A percentile compares a stretch with the other conserved stretches of the same genome.
Conservation (phyloP, 1,140 invertebrate genomes). For the Drosophila watanabei region DNA sequence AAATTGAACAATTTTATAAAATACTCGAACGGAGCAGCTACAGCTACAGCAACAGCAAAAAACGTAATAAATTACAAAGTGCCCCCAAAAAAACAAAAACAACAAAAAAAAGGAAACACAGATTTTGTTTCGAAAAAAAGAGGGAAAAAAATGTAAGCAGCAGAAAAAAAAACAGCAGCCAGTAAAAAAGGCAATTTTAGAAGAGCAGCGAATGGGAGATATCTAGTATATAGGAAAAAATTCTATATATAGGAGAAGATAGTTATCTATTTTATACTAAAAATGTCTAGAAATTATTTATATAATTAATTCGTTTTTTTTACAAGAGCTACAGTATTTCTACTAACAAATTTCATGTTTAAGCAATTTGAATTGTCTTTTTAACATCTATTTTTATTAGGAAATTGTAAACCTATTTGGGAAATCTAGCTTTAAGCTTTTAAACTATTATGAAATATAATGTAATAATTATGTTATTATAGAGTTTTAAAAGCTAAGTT, state of each 20-base stretch:
- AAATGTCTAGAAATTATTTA: too few species aligned
- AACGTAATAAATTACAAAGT: conserved; percentile 77
- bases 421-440: neutral
- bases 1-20: conserved; percentile 67
- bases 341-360: too few species aligned
- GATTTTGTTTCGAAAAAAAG: conserved; percentile 38
- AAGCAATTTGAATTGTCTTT: too few species aligned
- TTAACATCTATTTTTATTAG: neutral
- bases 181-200: conserved; percentile 20
- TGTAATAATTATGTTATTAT: neutral
- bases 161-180: conserved; percentile 23
- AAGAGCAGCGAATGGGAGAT: conserved; percentile 7
- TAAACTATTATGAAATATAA: neutral
- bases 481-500: neutral
- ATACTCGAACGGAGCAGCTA: conserved; percentile 39
- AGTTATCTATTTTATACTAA: neutral
- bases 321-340: too few species aligned
- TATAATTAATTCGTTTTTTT: too few species aligned
- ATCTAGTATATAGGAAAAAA: neutral
- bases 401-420: neutral
- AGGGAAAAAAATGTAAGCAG: conserved; percentile 17
- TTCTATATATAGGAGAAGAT: neutral
- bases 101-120: conserved; percentile 29
- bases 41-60: conserved; percentile 33
- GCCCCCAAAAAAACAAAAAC: conserved; percentile 28